Base-by-base conservation (phyloP, 2,113 vertebrate species). In the Prinia subflava region DNA sequence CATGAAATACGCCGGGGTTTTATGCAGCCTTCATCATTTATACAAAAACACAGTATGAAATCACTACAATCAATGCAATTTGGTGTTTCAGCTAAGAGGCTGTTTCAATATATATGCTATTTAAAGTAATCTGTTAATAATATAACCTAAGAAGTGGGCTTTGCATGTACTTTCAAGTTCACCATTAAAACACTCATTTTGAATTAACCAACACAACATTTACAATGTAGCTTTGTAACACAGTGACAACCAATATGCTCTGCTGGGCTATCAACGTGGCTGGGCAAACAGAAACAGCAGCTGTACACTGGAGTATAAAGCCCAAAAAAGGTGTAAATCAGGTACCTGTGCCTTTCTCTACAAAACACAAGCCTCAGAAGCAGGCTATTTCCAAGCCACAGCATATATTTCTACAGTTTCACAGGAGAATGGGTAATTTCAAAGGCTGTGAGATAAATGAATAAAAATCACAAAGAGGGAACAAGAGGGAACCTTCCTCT, bases 71-170 rank as follows among this genome's bases (percentile, higher is more conserved):
- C 77, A 92, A 67, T 37, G 68, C 68, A 90, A 95, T 62, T 15
- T 55, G 27, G 56, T 35, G 52, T 91, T 91, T 94, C 84, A 76
- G 47, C 67, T 83, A 89, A 71, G 64, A 91, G 73, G 19, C 27
- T 83, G 28, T 49, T 96, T 80, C 59, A 78, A 59, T 33, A 91
- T 13, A 73, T 22, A 63, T 33, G 49, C 62, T 70, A 83, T 78
- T 96, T 96, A 92, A 92, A 92, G 90, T 33, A 83, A 70, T 77
- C 53, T 81, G 55, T 55, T 95, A 90, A 90, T 76, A 83, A 83
- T 24, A 67, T 11, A 68, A 71, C 23, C 24, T 46, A 70, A 65
- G 63, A 88, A 83, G 39, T 37, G 15, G 22, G 82, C 47, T 90
- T 77, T 77, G 55, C 63, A 62, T 15, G 15, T 62, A 60, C 71